Evolutionary conservation across 2,888 invertebrate species (phyloP).

Genomic region (Notodonta dromedarius): DNA sequence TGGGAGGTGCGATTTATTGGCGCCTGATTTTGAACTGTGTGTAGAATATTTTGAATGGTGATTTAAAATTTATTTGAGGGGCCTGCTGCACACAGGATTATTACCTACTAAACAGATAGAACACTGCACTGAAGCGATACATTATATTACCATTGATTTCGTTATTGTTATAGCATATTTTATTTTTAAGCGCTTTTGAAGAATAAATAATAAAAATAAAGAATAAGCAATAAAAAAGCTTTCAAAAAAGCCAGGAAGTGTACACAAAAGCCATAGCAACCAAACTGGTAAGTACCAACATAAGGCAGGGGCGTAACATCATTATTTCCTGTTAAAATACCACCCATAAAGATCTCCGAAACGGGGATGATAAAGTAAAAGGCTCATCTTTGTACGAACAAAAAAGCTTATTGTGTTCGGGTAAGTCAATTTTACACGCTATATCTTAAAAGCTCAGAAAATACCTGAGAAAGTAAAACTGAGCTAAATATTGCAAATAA

Average conservation of each 20-base stretch:
- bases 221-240: conserved; percentile 10
- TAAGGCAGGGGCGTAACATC: conserved; percentile 49
- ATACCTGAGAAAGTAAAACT: conserved; percentile 2
- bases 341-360: conserved; percentile 49
- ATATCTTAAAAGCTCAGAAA: conserved; percentile 42
- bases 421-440: conserved; percentile 56
- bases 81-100: no score
- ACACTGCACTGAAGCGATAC: no score
- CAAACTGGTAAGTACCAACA: conserved; percentile 35
- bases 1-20: conserved; percentile 22
- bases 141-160: no score
- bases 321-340: conserved; percentile 67
- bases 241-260: conserved; percentile 19
- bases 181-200: neutral
- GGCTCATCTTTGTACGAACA: conserved; percentile 57
- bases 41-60: neutral
- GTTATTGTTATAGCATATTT: neutral
- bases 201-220: no score
- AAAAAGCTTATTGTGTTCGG: conserved; percentile 69
- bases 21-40: conserved; percentile 4
- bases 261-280: conserved; percentile 21
- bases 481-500: neutral
- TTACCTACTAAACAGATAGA: no score
- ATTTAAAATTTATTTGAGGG: neutral
- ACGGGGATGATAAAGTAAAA: conserved; percentile 63